Conservation (phyloP, 1,140 invertebrate genomes). For the Coboldia fuscipes region DNA sequence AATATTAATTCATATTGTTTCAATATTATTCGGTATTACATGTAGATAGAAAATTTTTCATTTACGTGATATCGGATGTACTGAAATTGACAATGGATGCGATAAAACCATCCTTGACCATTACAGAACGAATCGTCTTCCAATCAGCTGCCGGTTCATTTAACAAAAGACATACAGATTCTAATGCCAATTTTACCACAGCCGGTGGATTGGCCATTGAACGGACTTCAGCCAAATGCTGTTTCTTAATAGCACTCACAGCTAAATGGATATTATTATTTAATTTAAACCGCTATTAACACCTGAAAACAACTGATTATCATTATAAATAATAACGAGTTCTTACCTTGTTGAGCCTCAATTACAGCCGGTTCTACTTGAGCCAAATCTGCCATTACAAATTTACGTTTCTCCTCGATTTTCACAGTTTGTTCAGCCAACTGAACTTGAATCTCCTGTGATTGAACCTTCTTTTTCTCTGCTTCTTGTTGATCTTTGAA, state of each 20-base stretch:
- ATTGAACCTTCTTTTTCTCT: conserved; percentile 95
- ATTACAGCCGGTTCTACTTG: conserved; percentile 96
- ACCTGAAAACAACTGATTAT: not conserved
- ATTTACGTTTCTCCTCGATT: conserved; percentile 78
- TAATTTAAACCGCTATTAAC: not conserved
- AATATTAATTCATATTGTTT: no score
- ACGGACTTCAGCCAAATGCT: conserved; percentile 83
- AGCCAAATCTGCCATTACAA: conserved; percentile 86
- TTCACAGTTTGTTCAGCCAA: conserved; percentile 76
- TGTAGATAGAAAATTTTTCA: conserved; percentile 3
- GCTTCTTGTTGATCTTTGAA: conserved; percentile 99
- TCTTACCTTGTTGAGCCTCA: conserved; percentile 86
- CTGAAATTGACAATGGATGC: conserved; percentile 94
- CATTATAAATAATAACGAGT: conserved; percentile 2
- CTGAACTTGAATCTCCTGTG: conserved; percentile 88
- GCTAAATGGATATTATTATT: conserved; percentile 31
- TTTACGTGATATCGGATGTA: conserved; percentile 84
- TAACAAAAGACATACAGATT: conserved; percentile 86
- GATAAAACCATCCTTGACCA: conserved; percentile 97
- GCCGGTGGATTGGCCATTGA: conserved; percentile 89
- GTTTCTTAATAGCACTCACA: conserved; percentile 91
- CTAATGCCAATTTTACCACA: conserved; percentile 81
- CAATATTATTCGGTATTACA: not conserved
- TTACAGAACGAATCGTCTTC: conserved; percentile 79
- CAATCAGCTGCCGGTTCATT: conserved; percentile 72